Conservation (phyloP, 1,140 invertebrate genomes). For the Gonioctena quinquepunctata region DNA sequence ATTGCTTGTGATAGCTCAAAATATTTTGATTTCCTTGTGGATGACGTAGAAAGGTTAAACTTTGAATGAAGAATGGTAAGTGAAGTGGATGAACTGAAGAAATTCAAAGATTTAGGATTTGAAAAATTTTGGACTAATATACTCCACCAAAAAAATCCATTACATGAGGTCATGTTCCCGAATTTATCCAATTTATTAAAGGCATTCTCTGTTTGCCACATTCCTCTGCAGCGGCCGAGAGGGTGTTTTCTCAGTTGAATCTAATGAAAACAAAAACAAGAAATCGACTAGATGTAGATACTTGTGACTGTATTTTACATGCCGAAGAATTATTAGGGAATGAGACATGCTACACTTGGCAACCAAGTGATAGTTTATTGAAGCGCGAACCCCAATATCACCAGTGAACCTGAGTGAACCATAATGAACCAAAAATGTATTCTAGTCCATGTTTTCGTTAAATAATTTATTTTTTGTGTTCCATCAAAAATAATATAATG, state of each 20-base stretch:
- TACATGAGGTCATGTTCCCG: background rate
- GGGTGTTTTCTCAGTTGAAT: background rate
- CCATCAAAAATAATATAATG: no score
- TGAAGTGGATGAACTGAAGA: background rate
- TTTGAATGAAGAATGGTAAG: background rate
- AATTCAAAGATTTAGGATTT: no score
- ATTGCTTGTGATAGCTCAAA: background rate
- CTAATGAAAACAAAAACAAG: constrained; percentile 5
- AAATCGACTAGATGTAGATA: background rate
- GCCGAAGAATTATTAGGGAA: background rate
- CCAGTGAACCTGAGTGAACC: no score
- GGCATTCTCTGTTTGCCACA: constrained; percentile 1
- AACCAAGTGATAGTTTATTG: background rate
- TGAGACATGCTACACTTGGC: background rate
- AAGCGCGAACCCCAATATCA: no score
- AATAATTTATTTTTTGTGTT: no score
- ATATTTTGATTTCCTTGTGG: background rate
- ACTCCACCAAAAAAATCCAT: background rate
- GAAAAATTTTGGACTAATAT: background rate
- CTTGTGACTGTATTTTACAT: background rate
- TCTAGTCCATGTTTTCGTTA: no score
- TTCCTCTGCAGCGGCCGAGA: constrained; percentile 1
- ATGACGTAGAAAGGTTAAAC: background rate
- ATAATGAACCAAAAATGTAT: no score
- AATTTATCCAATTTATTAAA: background rate